Conservation (phyloP, 2,888 invertebrate genomes). For the Gerris lacustris region DNA sequence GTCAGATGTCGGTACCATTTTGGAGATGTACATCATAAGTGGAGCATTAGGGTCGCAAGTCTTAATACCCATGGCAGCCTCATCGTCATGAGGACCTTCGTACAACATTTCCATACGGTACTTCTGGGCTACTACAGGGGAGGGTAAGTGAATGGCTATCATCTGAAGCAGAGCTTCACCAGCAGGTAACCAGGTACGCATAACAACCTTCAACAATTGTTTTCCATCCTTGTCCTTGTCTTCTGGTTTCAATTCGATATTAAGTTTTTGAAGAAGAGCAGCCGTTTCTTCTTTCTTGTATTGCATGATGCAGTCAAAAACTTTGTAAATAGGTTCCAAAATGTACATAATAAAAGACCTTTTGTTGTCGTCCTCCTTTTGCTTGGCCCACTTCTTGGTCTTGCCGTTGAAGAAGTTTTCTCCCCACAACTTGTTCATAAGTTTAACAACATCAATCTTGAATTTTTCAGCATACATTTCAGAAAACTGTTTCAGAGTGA, state of each 20-base stretch:
- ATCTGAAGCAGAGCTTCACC: conserved; percentile 99
- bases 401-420: conserved; percentile 97
- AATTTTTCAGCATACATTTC: conserved; percentile 99
- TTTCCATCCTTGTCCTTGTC: conserved; percentile 96
- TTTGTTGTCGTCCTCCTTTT: conserved; percentile 80
- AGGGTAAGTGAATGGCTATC: conserved; percentile 99
- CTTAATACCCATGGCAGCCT: conserved; percentile 81
- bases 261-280: conserved; percentile 75
- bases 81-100: conserved; percentile 95
- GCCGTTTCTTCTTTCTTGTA: conserved; percentile 91
- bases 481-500: conserved; percentile 97
- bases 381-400: conserved; percentile 96
- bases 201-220: conserved; percentile 87
- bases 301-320: conserved; percentile 77
- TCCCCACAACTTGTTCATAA: conserved; percentile 97
- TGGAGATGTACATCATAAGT: conserved; percentile 99
- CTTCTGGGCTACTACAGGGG: conserved; percentile 95
- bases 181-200: conserved; percentile 99
- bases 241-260: conserved; percentile 82
- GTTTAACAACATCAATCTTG: conserved; percentile 89
- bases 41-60: conserved; percentile 93
- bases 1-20: conserved; percentile 99
- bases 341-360: conserved; percentile 99
- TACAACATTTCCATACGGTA: conserved; percentile 99
- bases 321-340: conserved; percentile 96